Percentiles rank a stretch among this genome's conserved stretches.
Conservation (phyloP, 2,797 vertebrate genomes). For the Cynodonichthys magdalenae region DNA sequence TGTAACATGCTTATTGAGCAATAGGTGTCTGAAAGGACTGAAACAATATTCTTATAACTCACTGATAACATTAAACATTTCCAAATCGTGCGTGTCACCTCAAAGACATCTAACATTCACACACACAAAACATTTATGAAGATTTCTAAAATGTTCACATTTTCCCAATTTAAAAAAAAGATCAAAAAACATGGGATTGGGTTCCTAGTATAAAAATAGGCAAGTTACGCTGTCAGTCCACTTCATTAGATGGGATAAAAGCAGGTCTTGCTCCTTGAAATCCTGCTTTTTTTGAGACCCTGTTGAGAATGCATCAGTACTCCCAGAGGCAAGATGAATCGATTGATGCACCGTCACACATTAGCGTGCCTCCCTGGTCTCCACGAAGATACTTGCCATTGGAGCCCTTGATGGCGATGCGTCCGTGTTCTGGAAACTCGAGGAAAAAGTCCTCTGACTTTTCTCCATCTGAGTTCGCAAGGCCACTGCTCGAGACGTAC, state of each 20-base stretch:
- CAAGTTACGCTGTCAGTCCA: constrained; percentile 48
- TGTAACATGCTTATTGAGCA: constrained; percentile 19
- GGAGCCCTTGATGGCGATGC: constrained; percentile 88
- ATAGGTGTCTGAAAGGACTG: constrained; percentile 8
- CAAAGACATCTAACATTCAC: constrained; percentile 45
- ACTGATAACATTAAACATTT: constrained; percentile 29
- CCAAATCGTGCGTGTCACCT: constrained; percentile 34
- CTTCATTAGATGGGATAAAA: constrained; percentile 37
- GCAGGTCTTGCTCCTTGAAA: constrained; percentile 29
- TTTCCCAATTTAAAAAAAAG: constrained; percentile 50
- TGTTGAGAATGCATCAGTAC: constrained; percentile 77
- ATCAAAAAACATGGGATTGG: constrained; percentile 30
- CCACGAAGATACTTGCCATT: constrained; percentile 91
- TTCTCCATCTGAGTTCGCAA: constrained; percentile 91
- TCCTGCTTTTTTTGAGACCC: constrained; percentile 15
- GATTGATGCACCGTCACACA: constrained; percentile 83
- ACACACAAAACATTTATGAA: background rate
- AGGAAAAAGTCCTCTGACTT: constrained; percentile 93
- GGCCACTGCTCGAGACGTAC: constrained; percentile 88
- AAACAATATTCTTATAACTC: constrained; percentile 4
- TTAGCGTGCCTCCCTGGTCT: constrained; percentile 91
- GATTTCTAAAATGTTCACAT: constrained; percentile 37
- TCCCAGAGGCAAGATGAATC: constrained; percentile 89
- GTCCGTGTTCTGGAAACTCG: constrained; percentile 90
- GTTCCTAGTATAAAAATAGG: constrained; percentile 62